Conservation (phyloP, 1,140 invertebrate species). For the Diabrotica virgifera region DNA sequence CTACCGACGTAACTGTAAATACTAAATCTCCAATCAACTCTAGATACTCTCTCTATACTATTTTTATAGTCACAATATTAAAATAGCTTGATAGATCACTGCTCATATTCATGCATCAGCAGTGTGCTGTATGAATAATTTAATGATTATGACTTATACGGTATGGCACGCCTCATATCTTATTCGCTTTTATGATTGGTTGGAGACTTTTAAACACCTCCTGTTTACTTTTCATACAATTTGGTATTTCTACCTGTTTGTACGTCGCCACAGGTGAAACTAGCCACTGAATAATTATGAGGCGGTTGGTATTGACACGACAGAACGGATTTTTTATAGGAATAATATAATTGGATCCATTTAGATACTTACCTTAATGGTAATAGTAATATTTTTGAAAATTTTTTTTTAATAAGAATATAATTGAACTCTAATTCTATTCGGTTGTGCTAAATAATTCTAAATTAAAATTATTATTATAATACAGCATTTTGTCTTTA, state of each 20-base stretch:
- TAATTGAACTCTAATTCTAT: too few relatives aligned
- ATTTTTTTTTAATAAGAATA: too few relatives aligned
- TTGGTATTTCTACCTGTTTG: slow-evolving; percentile 35
- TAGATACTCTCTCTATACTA: background rate
- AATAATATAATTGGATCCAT: too few relatives aligned
- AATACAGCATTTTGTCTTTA: too few relatives aligned
- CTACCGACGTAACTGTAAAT: too few relatives aligned
- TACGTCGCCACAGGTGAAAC: slow-evolving; percentile 15
- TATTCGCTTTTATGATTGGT: slow-evolving; percentile 35
- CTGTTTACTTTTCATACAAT: slow-evolving; percentile 39
- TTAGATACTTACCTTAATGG: too few relatives aligned
- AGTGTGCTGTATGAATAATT: slow-evolving; percentile 37
- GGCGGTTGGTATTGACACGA: background rate
- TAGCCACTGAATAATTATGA: slow-evolving; percentile 20
- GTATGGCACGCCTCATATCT: slow-evolving; percentile 39
- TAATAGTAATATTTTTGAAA: too few relatives aligned
- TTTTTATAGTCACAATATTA: slow-evolving; percentile 3
- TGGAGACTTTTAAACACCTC: slow-evolving; percentile 39
- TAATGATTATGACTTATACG: slow-evolving; percentile 42
- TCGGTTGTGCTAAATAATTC: too few relatives aligned
- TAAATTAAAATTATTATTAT: too few relatives aligned
- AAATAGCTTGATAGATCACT: slow-evolving; percentile 5
- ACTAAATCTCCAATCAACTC: too few relatives aligned
- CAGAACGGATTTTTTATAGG: background rate
- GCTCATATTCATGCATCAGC: slow-evolving; percentile 30